These are phyloP conservation scores for Chrysopa pallens DNA, from an alignment of 1,140 invertebrate species.

Conservation along the genomic window DNA sequence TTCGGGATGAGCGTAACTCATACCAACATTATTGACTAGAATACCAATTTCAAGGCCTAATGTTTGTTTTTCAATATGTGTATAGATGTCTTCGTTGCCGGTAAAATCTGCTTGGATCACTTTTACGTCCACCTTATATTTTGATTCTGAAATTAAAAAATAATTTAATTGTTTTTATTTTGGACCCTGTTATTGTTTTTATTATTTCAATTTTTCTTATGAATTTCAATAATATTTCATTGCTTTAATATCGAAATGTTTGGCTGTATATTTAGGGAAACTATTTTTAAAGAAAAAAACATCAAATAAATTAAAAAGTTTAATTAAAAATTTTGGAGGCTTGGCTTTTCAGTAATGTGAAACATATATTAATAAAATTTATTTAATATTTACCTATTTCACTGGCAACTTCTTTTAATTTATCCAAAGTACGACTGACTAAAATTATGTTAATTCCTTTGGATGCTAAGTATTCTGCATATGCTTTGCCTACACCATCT, in stretches of 20 bases:
- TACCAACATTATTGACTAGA: slow-evolving; percentile 90
- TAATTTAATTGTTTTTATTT: slow-evolving; percentile 8
- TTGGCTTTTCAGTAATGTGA: too few relatives aligned
- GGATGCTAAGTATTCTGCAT: slow-evolving; percentile 60
- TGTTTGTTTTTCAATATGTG: slow-evolving; percentile 54
- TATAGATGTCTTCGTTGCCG: slow-evolving; percentile 48
- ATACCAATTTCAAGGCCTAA: slow-evolving; percentile 73
- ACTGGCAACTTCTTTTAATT: slow-evolving; percentile 60
- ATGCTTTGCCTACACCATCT: slow-evolving; percentile 85
- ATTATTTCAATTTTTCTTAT: too few relatives aligned
- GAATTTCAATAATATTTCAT: too few relatives aligned
- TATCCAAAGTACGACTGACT: slow-evolving; percentile 67
- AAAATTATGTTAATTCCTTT: slow-evolving; percentile 73
- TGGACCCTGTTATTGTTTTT: too few relatives aligned
- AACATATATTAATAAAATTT: too few relatives aligned
- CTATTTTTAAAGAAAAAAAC: too few relatives aligned
- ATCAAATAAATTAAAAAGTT: too few relatives aligned
- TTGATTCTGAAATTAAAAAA: slow-evolving; percentile 31
- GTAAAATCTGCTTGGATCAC: slow-evolving; percentile 75
- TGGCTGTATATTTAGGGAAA: too few relatives aligned
- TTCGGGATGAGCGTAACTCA: slow-evolving; percentile 76
- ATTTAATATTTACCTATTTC: slow-evolving; percentile 53
- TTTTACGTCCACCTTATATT: slow-evolving; percentile 62
- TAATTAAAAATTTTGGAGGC: too few relatives aligned
- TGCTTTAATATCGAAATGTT: too few relatives aligned